Percentiles rank a stretch among this genome's conserved stretches.
phyloP scores from a whole-genome alignment of 2,888 invertebrate genomes.

The Papilio elwesi region DNA sequence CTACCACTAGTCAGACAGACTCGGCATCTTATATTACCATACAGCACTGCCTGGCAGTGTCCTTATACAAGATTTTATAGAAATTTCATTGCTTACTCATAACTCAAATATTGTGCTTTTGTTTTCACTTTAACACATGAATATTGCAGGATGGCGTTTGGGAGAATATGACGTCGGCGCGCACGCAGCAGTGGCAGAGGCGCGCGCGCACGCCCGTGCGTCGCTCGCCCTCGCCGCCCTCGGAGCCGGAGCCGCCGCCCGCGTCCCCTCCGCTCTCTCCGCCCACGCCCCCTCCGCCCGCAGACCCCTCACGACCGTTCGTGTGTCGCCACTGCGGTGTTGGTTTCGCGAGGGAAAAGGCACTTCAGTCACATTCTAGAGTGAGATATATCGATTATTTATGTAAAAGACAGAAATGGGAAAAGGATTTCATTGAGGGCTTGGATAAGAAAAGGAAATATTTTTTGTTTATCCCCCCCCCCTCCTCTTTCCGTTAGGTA shows the following conservation, averaged over 20 bases:
- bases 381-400: constrained; percentile 57
- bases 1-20: too few species aligned
- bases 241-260: constrained; percentile 47
- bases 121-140: too few species aligned
- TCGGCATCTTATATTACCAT: too few species aligned
- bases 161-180: constrained; percentile 81
- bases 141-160: constrained; percentile 66
- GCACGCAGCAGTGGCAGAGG: constrained; percentile 81
- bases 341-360: constrained; percentile 92
- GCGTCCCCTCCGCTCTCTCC: constrained; percentile 54
- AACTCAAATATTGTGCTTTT: too few species aligned
- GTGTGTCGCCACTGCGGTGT: constrained; percentile 88
- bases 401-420: too few species aligned
- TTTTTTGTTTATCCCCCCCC: too few species aligned
- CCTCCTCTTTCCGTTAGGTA: too few species aligned
- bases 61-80: too few species aligned
- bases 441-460: neutral
- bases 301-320: constrained; percentile 90
- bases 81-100: too few species aligned
- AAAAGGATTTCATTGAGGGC: too few species aligned
- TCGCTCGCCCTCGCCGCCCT: constrained; percentile 47
- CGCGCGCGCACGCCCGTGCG: constrained; percentile 61
- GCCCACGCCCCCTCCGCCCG: constrained; percentile 63
- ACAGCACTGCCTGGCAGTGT: too few species aligned
- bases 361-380: constrained; percentile 89